Conservation (phyloP, 1,140 invertebrate genomes). For the Drosophila biarmipes region DNA sequence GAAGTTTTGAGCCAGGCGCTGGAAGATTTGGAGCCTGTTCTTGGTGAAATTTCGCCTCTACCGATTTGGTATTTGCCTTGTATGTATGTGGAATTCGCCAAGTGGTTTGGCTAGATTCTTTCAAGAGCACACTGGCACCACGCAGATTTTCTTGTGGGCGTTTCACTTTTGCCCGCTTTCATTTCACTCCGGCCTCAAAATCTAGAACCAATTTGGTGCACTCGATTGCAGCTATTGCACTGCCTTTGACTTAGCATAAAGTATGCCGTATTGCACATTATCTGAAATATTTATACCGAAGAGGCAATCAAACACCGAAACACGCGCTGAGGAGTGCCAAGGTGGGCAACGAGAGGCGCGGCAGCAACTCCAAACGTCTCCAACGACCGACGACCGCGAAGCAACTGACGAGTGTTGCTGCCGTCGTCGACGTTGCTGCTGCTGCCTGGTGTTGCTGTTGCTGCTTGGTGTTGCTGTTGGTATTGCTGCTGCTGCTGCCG, state of each 20-base stretch:
- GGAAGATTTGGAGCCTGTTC: constrained; percentile 66
- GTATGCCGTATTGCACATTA: constrained; percentile 28
- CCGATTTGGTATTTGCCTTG: constrained; percentile 43
- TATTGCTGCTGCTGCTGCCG: constrained; percentile 6
- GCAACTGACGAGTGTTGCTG: constrained; percentile 58
- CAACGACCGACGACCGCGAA: constrained; percentile 58
- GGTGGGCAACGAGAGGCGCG: background rate
- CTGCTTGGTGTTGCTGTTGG: constrained; percentile 2
- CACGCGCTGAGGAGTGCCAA: constrained; percentile 45
- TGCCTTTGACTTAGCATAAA: constrained; percentile 20
- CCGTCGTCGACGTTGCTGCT: constrained; percentile 26
- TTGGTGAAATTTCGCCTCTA: constrained; percentile 73
- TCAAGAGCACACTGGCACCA: constrained; percentile 48
- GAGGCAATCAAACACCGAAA: constrained; percentile 26
- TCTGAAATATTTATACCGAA: constrained; percentile 17
- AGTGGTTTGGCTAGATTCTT: constrained; percentile 83
- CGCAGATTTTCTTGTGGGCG: constrained; percentile 72
- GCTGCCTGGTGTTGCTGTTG: constrained; percentile 14
- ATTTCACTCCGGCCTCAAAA: constrained; percentile 59
- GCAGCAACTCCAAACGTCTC: constrained; percentile 35
- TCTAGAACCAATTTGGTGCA: constrained; percentile 20
- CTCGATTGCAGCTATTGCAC: constrained; percentile 34
- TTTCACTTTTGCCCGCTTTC: constrained; percentile 81
- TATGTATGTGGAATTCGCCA: constrained; percentile 76
- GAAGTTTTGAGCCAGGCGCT: constrained; percentile 28